Base-by-base conservation (phyloP, 2,113 vertebrate species). In the Galbula dea region DNA sequence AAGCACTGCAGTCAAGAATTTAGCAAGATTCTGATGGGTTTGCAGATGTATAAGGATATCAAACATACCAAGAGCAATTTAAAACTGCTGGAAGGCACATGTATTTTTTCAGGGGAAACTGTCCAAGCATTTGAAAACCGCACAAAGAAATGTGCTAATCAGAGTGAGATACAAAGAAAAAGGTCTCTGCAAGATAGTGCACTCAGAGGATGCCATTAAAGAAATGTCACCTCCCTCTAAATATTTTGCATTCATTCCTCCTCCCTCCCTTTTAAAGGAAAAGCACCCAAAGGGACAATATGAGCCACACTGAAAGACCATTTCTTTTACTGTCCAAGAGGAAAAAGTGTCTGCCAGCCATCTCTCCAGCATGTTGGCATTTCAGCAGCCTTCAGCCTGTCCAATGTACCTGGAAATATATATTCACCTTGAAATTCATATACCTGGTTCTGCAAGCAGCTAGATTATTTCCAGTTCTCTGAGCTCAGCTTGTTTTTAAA, bases 81-180 rank as follows among this genome's bases (percentile, higher is more conserved):
- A 92, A 95, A 94, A 89, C 77, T 92, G 81, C 94, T 92, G 77
- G 89, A 87, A 92, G 94, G 73, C 73, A 86, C 45, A 65, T 34
- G 39, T 67, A 84, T 86, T 94, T 89, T 77, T 86, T 89, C 66
- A 59, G 74, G 74, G 66, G 89, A 92, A 95, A 92, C 57, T 82
- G 65, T 82, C 86, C 89, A 90, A 86, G 68, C 69, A 72, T 84
- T 92, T 89, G 71, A 88, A 88, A 94, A 86, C 55, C 82, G 77
- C 52, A 94, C 83, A 95, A 89, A 95, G 65, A 63, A 87, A 63
- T 34, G 55, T 48, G 65, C 73, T 95, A 87, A 90, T 83, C 84
- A 89, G 89, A 93, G 43, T 11, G 54, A 92, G 61, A 82, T 79
- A 92, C 43, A 90, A 92, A 88, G 61, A 51, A 88, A 72, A 86